These are phyloP conservation scores for Pammene fasciana DNA, from an alignment of 2,888 invertebrate species.

Conservation along the genomic window DNA sequence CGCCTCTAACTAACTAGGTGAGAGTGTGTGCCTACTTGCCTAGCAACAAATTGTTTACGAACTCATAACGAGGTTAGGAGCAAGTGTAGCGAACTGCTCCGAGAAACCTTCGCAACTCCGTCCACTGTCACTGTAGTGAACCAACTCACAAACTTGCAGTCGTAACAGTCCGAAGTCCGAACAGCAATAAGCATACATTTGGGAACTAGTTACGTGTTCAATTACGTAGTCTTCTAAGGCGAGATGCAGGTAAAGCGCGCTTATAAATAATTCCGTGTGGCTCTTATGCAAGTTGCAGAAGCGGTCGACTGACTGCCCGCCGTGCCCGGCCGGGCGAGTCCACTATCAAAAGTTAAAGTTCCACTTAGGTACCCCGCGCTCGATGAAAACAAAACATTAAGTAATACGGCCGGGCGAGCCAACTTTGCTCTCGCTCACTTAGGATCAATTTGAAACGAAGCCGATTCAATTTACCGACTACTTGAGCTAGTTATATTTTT, in stretches of 20 bases:
- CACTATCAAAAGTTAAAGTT: not conserved
- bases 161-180: constrained; percentile 8
- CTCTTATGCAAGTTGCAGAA: constrained; percentile 7
- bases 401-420: constrained; percentile 16
- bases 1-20: not conserved
- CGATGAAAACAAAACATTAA: constrained; percentile 14
- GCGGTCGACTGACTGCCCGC: not conserved
- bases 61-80: not conserved
- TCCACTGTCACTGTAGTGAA: not conserved
- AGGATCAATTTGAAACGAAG: constrained; percentile 35
- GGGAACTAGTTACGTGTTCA: constrained; percentile 24
- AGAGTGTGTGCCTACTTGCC: not conserved
- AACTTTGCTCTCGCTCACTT: constrained; percentile 25
- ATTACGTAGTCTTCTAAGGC: constrained; percentile 20
- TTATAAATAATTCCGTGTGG: constrained; percentile 26
- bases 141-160: not conserved
- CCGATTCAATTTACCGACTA: constrained; percentile 31
- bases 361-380: not conserved
- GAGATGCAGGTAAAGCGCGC: not conserved
- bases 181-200: constrained; percentile 31
- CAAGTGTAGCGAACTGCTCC: not conserved
- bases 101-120: constrained; percentile 2
- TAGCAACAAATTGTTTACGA: not conserved
- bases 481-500: constrained; percentile 30
- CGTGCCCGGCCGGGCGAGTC: not conserved